Evolutionary conservation across 2,888 invertebrate species (phyloP), one percentile per base, ranked within the genome.

Genomic region (Terebella lapidaria): DNA sequence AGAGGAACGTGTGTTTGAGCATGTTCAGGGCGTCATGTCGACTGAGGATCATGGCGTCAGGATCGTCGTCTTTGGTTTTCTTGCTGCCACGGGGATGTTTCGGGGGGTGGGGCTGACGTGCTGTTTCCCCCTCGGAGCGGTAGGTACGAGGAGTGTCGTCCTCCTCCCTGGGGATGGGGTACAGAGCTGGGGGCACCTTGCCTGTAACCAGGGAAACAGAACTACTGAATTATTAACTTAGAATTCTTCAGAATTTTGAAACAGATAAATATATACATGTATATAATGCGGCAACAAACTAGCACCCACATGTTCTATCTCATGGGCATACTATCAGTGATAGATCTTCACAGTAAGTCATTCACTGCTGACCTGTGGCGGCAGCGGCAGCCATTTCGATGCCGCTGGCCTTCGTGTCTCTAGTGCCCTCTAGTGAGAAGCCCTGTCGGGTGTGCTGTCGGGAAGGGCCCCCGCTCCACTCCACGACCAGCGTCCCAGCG

Each of bases 311-410:
- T 35, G 10, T 15, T 35, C 42, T 15, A 15, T 35, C 10, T 35
- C 18, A 28, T 26, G 28, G 24, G 2, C 15, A 18, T 15, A 55
- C 20, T n/a, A 18, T 22, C n/a, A 55, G 28, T 59, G 10, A 35
- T n/a, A 15, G 42, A n/a, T n/a, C n/a, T n/a, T n/a, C n/a, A 35
- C n/a, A 15, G 42, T n/a, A 35, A 15, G 10, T 35, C 42, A 35
- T 28, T 22, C 22, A 5, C 26, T 27, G 18, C 25, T 52, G 22
- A 60, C 65, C 63, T 54, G 62, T 75, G n/a, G 75, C 73, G 27
- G 74, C 69, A 26, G 74, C 77, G 29, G 78, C 78, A 57, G 79
- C 78, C 35, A 74, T 70, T 64, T 79, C 77, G 54, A 78, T 76
- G 18, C 29, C 29, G 2, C n/a, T 20, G 28, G 10, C 25, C 53